Percentiles rank a stretch among this genome's conserved stretches.
These are phyloP conservation scores for Oxytorus armatus DNA, from an alignment of 2,888 invertebrate species.

Conservation along the genomic window DNA sequence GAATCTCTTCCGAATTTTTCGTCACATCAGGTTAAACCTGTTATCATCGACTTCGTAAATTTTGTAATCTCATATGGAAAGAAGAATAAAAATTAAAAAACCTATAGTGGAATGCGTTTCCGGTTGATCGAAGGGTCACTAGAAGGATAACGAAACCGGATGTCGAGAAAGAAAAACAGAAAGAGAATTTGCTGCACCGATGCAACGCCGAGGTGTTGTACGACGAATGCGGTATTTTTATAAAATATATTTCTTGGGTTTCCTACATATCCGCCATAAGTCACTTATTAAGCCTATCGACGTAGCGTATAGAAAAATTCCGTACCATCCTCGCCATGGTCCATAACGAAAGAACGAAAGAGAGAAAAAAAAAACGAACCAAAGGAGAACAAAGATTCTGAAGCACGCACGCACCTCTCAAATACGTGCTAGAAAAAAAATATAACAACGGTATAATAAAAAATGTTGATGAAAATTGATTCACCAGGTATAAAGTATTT, in stretches of 20 bases:
- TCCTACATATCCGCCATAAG: slow-evolving; percentile 52
- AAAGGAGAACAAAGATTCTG: not conserved
- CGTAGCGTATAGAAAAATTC: slow-evolving; percentile 66
- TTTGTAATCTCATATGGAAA: no score
- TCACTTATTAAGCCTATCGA: slow-evolving; percentile 65
- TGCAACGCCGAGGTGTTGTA: no score
- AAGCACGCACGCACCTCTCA: no score
- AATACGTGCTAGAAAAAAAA: no score
- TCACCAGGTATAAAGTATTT: no score
- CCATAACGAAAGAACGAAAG: slow-evolving; percentile 56
- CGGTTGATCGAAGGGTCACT: slow-evolving; percentile 60
- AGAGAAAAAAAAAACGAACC: no score
- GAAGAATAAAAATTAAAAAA: not conserved
- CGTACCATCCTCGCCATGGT: slow-evolving; percentile 48
- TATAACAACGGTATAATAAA: no score
- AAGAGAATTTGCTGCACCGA: slow-evolving; percentile 34
- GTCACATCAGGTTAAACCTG: no score
- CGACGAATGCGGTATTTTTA: slow-evolving; percentile 50
- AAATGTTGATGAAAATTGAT: no score
- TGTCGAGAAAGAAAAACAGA: slow-evolving; percentile 50
- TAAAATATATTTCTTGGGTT: slow-evolving; percentile 42
- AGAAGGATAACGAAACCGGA: no score
- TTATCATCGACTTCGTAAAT: no score
- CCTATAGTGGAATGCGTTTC: slow-evolving; percentile 18
- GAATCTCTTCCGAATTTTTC: no score